A percentile compares a stretch with the other conserved stretches of the same genome.
Evolutionary conservation across 2,888 invertebrate species (phyloP).

Genomic region (Drosophila colorata): DNA sequence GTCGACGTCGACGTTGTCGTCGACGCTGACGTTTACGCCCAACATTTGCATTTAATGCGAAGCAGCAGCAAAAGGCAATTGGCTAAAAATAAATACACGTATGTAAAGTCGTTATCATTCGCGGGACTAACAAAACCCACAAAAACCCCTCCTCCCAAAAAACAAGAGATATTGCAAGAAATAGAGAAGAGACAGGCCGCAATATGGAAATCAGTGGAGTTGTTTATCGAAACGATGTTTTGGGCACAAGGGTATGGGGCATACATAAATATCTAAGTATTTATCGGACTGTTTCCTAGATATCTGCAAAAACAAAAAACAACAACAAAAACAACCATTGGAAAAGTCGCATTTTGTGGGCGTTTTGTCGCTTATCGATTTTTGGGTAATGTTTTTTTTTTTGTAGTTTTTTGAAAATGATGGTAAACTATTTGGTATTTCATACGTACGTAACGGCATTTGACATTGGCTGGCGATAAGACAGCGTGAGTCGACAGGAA

Average conservation of each 20-base stretch:
- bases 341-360: constrained; percentile 30
- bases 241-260: constrained; percentile 11
- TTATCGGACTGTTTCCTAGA: constrained; percentile 19
- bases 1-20: constrained; percentile 13
- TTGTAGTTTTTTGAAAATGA: constrained; percentile 1
- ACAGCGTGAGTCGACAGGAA: constrained; percentile 9
- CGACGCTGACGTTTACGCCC: constrained; percentile 12
- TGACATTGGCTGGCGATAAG: constrained; percentile 12
- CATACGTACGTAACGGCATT: not conserved
- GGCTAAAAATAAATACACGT: constrained; percentile 55
- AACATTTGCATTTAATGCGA: constrained; percentile 45
- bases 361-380: constrained; percentile 43
- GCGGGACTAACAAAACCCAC: constrained; percentile 7
- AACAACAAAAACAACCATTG: constrained; percentile 2
- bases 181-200: constrained; percentile 6
- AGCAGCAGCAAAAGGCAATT: constrained; percentile 40
- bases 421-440: constrained; percentile 11
- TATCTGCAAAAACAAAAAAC: constrained; percentile 15
- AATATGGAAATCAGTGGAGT: constrained; percentile 64
- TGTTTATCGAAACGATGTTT: constrained; percentile 42
- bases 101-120: constrained; percentile 39
- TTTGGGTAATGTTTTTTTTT: constrained; percentile 8
- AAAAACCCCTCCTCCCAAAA: not conserved
- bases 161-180: constrained; percentile 6
- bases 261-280: constrained; percentile 30